A percentile compares a stretch with the other conserved stretches of the same genome.
These are phyloP conservation scores for Meta bourneti DNA, from an alignment of 2,888 invertebrate species.

Conservation along the genomic window DNA sequence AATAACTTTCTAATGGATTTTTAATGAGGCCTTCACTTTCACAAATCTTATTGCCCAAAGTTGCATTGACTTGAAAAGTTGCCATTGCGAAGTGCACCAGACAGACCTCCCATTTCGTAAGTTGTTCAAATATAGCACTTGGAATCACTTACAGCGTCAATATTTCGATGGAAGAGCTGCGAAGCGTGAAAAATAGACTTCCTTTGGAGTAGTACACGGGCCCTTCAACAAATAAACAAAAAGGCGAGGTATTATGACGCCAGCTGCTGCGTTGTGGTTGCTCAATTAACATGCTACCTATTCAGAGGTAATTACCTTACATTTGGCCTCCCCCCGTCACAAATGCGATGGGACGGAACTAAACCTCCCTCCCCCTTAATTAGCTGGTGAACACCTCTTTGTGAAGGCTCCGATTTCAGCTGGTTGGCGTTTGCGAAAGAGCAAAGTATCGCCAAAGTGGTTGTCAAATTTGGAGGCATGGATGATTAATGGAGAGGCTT, in stretches of 20 bases:
- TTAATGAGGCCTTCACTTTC: too few relatives aligned
- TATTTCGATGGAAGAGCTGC: constrained; percentile 11
- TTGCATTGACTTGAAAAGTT: too few relatives aligned
- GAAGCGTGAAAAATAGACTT: constrained; percentile 50
- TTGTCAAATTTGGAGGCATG: constrained; percentile 9
- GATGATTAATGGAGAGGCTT: constrained; percentile 20
- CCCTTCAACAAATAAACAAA: constrained; percentile 29
- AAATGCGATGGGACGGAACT: constrained; percentile 62
- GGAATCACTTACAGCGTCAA: constrained; percentile 21
- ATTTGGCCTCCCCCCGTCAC: constrained; percentile 24
- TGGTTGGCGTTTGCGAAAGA: constrained; percentile 1
- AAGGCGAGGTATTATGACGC: constrained; percentile 57
- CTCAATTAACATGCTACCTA: constrained; percentile 69
- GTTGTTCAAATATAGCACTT: background rate
- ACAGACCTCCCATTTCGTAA: too few relatives aligned
- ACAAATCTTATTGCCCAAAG: too few relatives aligned
- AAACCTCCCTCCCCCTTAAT: constrained; percentile 63
- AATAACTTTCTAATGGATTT: too few relatives aligned
- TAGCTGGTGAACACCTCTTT: constrained; percentile 66
- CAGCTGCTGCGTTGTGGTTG: constrained; percentile 64
- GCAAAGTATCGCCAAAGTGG: constrained; percentile 26
- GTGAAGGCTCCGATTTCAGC: background rate
- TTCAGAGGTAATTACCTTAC: constrained; percentile 70
- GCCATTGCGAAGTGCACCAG: too few relatives aligned
- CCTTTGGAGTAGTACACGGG: constrained; percentile 37